Evolutionary conservation across 2,888 invertebrate species (phyloP), one percentile per base, ranked within the genome.

Genomic region (Laothoe populi): DNA sequence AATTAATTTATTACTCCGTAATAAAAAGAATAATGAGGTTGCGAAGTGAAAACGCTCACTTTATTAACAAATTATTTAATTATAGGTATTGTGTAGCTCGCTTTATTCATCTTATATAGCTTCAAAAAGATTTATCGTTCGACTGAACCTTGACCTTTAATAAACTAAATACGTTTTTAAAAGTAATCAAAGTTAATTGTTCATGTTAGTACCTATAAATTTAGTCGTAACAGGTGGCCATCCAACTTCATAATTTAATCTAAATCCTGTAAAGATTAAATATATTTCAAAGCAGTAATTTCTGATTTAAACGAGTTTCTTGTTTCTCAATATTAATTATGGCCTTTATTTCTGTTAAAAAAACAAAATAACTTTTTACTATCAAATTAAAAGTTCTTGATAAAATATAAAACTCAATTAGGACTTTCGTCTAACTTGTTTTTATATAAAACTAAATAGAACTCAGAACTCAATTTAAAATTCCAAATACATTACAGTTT

Each of bases 201-300:
- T 19, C 31, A 35, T 35, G 31, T 53, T 31, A 16, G 31, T 8
- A 1, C 31, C 10, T 24, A 24, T 26, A 8, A 49, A 26, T 49
- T 49, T 4, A 35, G 16, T 35, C 53, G 16, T 4, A 53, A 53
- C 53, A 53, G 19, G 53, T 53, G 53, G 35, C 19, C 53, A 53
- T 35, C 19, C 11, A 19, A 53, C 4, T 11, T 53, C 19, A 4
- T 53, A 35, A 35, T 53, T 53, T 53, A 19, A 31, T 24, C 1
- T 19, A 35, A 35, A 35, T 19, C 11, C 31, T 35, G 4, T 31
- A 35, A 53, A 53, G 16, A 19, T 8, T 0, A 19, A 19, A 19
- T 13, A 38, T 38, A 3, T 38, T 13, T 13, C 38, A 38, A 38
- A 38, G 38, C 2, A 8, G 31, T 31, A n/a, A n/a, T n/a, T n/a